Evolutionary conservation across 2,888 invertebrate species (phyloP).

Genomic region (Oxytorus armatus): DNA sequence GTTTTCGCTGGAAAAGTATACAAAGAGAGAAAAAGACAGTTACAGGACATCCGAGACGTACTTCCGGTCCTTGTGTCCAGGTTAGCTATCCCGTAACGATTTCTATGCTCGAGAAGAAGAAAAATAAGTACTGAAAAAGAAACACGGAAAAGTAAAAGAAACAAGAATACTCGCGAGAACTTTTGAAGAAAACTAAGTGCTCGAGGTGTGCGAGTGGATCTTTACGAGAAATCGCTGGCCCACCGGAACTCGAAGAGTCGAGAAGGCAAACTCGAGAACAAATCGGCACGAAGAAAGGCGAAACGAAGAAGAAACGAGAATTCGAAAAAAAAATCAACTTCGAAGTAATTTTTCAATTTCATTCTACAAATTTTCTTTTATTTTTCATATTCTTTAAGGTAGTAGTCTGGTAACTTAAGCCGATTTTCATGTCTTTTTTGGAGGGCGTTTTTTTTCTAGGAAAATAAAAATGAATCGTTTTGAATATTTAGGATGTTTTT

Average conservation of each 20-base stretch:
- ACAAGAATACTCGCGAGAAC: slow-evolving; percentile 18
- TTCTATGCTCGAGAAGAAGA: slow-evolving; percentile 17
- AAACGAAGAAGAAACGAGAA: slow-evolving; percentile 18
- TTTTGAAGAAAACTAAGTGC: slow-evolving; percentile 26
- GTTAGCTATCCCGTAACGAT: too few species aligned
- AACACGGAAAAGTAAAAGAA: background rate
- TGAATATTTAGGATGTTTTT: too few species aligned
- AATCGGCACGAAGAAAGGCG: background rate
- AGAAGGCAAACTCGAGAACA: slow-evolving; percentile 17
- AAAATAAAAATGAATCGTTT: too few species aligned
- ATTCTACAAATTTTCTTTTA: too few species aligned
- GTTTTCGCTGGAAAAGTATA: slow-evolving; percentile 34
- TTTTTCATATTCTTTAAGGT: too few species aligned
- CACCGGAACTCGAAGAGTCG: slow-evolving; percentile 32
- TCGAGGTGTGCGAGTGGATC: slow-evolving; percentile 2
- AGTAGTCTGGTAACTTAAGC: too few species aligned
- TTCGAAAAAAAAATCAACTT: slow-evolving; percentile 14
- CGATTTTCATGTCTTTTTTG: too few species aligned
- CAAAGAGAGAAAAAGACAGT: slow-evolving; percentile 1
- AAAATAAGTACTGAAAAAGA: background rate
- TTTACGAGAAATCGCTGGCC: slow-evolving; percentile 17
- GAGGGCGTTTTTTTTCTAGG: too few species aligned
- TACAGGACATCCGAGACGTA: slow-evolving; percentile 40
- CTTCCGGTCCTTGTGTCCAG: slow-evolving; percentile 45
- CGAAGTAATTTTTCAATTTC: slow-evolving; percentile 14